Evolutionary conservation across 2,888 invertebrate genomes (phyloP), one percentile per base, ranked within the genome.

Genomic region (Andrena camellia): DNA sequence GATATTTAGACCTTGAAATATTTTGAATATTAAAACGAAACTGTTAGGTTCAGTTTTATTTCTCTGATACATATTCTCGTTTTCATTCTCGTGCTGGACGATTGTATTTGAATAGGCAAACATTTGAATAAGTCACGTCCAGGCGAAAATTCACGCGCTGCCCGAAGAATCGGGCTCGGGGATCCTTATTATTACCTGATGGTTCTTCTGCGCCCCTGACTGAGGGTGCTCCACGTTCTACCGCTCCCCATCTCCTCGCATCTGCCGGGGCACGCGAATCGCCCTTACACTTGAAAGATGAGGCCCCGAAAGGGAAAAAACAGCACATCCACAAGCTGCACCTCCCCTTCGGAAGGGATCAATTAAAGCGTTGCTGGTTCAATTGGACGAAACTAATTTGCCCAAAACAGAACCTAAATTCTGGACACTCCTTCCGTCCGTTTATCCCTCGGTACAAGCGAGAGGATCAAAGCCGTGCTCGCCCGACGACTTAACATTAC

Each of bases 211-310:
- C 75, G 20, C 83, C 81, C 81, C 70, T 85, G 62, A 69, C 69
- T 54, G 48, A 57, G 80, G 73, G 69, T 63, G 69, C 78, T 67
- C 78, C 79, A 78, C 73, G 60, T 79, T 70, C 69, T 33, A 31
- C 83, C 83, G 54, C 81, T 80, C 81, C 76, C 76, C 76, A 74
- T 72, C 78, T 77, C 77, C 86, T 81, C 76, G 88, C 92, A 92
- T 93, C 93, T 93, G 92, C 90, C 86, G 79, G 88, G 88, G 90
- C 90, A 91, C 91, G 91, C 90, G 90, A 90, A 87, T 88, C 85
- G 77, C 81, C 78, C 71, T 81, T 79, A 20, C 67, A 76, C 69
- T 72, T 76, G 64, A 76, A 85, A 84, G 81, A 82, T 74, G 78
- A 66, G 67, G 78, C 60, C 20, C 50, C 63, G 29, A 68, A 50